Conservation (phyloP, 2,113 vertebrate genomes). For the Tympanuchus pallidicinctus region DNA sequence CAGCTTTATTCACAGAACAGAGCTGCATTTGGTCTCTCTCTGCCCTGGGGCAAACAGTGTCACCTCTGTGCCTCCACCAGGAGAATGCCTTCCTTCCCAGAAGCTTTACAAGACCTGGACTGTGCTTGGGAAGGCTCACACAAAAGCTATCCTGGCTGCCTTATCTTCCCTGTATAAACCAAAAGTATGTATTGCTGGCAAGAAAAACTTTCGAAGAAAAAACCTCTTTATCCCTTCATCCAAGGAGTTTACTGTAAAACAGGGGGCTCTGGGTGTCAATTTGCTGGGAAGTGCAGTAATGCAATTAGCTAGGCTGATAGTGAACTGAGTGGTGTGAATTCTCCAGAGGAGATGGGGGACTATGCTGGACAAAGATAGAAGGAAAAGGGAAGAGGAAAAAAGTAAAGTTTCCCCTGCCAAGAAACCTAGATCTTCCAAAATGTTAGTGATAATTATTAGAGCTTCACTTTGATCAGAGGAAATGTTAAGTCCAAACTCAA, state of each 20-base stretch:
- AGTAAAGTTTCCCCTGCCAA: neutral
- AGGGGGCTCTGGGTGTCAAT: neutral
- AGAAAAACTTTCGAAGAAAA: slow-evolving; percentile 43
- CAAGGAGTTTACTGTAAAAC: slow-evolving; percentile 48
- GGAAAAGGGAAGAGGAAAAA: neutral
- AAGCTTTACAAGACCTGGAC: neutral
- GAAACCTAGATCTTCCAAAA: accelerated
- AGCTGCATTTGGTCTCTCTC: neutral
- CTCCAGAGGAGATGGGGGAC: neutral
- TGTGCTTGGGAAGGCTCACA: neutral
- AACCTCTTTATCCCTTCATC: slow-evolving; percentile 16
- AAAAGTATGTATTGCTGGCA: neutral
- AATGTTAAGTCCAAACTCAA: neutral
- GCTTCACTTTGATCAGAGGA: neutral
- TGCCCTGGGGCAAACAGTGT: neutral
- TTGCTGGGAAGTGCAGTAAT: slow-evolving; percentile 44
- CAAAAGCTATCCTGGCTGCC: neutral
- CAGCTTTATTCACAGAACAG: neutral
- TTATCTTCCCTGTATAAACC: neutral
- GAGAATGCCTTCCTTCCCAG: neutral
- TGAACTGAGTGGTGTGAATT: neutral
- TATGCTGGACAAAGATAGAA: neutral
- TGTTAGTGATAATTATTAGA: neutral
- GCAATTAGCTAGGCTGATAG: slow-evolving; percentile 34
- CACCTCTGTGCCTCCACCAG: neutral